Evolutionary conservation across 2,888 invertebrate genomes (phyloP), one percentile per base, ranked within the genome.

Genomic region (Neoitamus cyanurus): DNA sequence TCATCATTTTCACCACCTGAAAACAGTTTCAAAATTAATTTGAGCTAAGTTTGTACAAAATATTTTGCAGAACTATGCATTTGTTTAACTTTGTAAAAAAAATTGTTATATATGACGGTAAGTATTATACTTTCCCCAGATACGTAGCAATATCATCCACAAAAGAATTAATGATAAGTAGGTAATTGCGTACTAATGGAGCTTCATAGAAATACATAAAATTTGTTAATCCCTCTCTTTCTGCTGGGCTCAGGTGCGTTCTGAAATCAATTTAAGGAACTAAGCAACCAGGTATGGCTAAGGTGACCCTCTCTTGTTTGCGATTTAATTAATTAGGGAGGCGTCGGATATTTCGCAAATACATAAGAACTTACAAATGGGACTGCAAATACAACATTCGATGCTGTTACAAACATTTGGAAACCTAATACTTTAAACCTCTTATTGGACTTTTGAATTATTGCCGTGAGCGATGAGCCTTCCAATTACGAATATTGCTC

Each of bases 1-100:
- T 97, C 97, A 99, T 97, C 97, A 97, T 97, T 91, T 98, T 98
- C 85, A 98, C 98, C 83, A 98, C 97, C 98, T 98, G 93, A 86
- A 92, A 92, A 87, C 87, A 87, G 87, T 88, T 83, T 75, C 85
- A 83, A 83, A 9, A 37, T 37, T 1, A 37, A 37, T 36, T 37
- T 25, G 37, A 75, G 37, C 30, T 31, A n/a, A n/a, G n/a, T n/a
- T n/a, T n/a, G n/a, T n/a, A n/a, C n/a, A n/a, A n/a, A n/a, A n/a
- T n/a, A n/a, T n/a, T n/a, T n/a, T n/a, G n/a, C n/a, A n/a, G n/a
- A n/a, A n/a, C n/a, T n/a, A n/a, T n/a, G n/a, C n/a, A n/a, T n/a
- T n/a, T n/a, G n/a, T n/a, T n/a, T n/a, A n/a, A n/a, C n/a, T n/a
- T n/a, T n/a, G n/a, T n/a, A n/a, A n/a, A n/a, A n/a, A n/a, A n/a